Percentiles rank a stretch among this genome's conserved stretches.
These are phyloP conservation scores for Caenorhabditis sp. DNA, from an alignment of 2,888 invertebrate genomes.

Conservation along the genomic window DNA sequence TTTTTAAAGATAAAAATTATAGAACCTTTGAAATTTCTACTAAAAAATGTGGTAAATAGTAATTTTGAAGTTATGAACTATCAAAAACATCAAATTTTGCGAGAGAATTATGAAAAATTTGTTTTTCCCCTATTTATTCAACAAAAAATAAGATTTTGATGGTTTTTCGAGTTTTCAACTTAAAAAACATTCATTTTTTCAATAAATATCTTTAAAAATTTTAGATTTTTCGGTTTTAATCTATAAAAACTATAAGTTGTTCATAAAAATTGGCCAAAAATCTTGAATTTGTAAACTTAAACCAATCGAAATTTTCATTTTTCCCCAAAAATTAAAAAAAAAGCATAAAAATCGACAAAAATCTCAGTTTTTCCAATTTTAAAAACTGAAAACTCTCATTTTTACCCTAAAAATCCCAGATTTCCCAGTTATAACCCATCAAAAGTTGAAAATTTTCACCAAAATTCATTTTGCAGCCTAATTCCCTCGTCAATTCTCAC, in stretches of 20 bases:
- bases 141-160: no score
- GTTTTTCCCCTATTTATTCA: no score
- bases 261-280: neutral
- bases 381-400: neutral
- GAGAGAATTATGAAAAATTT: no score
- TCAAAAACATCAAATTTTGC: no score
- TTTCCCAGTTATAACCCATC: neutral
- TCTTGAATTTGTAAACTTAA: neutral
- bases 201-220: neutral
- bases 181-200: no score
- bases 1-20: no score
- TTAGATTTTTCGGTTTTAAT: no score
- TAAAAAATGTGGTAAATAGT: no score
- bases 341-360: neutral
- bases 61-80: no score
- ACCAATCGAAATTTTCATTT: neutral
- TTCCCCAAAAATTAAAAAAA: neutral
- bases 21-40: no score
- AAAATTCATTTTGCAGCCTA: conserved; percentile 18
- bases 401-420: neutral
- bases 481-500: conserved; percentile 27
- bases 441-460: no score
- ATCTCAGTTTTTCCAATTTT: neutral
- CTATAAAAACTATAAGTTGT: neutral
- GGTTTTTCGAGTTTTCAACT: no score